These are phyloP conservation scores for Pongo abelii DNA, from an alignment of 2,113 vertebrate species.

Conservation along the genomic window DNA sequence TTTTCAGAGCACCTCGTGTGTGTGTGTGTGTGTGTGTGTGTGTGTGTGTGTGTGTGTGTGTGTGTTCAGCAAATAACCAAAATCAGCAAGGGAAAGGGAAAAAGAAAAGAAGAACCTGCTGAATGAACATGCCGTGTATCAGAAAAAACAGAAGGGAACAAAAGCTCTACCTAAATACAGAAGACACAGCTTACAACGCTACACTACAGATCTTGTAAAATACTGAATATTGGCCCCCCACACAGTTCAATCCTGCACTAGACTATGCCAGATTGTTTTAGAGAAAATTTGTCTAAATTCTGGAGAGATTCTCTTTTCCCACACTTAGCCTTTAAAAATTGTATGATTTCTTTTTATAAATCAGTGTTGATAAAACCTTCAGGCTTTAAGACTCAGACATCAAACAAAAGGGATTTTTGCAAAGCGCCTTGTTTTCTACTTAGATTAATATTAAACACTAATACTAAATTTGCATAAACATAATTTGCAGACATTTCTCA, in stretches of 20 bases:
- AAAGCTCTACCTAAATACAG: background rate
- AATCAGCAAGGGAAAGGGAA: background rate
- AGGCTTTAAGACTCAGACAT: background rate
- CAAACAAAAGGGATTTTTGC: background rate
- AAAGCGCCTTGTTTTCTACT: conserved; percentile 40
- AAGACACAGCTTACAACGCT: background rate
- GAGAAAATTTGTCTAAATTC: conserved; percentile 44
- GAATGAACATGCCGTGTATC: background rate
- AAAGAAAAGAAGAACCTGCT: background rate
- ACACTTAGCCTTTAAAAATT: background rate
- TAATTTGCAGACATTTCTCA: conserved; percentile 38
- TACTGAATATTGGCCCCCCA: background rate
- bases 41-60: no score
- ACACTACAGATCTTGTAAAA: background rate
- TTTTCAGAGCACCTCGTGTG: background rate
- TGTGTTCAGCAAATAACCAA: background rate
- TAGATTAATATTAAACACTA: conserved; percentile 13
- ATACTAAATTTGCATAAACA: background rate
- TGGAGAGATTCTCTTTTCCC: conserved; percentile 10
- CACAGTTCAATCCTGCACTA: background rate
- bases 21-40: background rate
- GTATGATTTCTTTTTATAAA: conserved; percentile 35
- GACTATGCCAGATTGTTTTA: conserved; percentile 19
- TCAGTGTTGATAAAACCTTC: conserved; percentile 3
- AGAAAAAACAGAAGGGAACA: background rate